These are phyloP conservation scores for Rhopilema esculentum DNA, from an alignment of 30 jellyfish, hydroid and myxozoan species.

Conservation along the genomic window DNA sequence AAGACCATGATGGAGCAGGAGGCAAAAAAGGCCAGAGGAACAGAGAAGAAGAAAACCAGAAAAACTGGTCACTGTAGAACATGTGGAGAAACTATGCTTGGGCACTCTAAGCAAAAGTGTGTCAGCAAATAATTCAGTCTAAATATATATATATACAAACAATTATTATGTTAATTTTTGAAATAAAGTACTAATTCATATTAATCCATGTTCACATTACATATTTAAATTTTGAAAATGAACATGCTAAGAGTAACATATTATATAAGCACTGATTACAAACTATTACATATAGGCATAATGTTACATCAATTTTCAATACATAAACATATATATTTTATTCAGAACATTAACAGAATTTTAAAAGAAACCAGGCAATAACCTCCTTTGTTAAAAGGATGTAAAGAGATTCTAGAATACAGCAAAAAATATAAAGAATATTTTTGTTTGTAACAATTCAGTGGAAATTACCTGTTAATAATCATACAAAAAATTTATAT, in stretches of 20 bases:
- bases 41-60: neutral
- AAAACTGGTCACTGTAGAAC: slow-evolving; percentile 5
- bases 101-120: slow-evolving; percentile 6
- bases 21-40: slow-evolving; percentile 2
- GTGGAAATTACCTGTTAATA: no score
- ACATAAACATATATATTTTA: no score
- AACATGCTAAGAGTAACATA: neutral
- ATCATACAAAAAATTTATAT: no score
- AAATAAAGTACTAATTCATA: neutral
- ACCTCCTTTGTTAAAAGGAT: no score
- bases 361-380: no score
- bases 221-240: neutral
- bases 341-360: no score
- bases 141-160: neutral
- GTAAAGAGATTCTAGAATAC: no score
- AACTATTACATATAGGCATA: neutral
- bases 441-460: no score
- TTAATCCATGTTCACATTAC: neutral
- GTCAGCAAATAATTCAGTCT: neutral
- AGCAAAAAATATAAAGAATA: no score
- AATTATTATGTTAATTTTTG: neutral
- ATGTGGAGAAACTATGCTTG: slow-evolving; percentile 8
- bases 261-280: neutral
- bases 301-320: no score
- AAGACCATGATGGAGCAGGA: neutral